Conservation (phyloP, 2,888 invertebrate genomes). For the Lycaena phlaeas region DNA sequence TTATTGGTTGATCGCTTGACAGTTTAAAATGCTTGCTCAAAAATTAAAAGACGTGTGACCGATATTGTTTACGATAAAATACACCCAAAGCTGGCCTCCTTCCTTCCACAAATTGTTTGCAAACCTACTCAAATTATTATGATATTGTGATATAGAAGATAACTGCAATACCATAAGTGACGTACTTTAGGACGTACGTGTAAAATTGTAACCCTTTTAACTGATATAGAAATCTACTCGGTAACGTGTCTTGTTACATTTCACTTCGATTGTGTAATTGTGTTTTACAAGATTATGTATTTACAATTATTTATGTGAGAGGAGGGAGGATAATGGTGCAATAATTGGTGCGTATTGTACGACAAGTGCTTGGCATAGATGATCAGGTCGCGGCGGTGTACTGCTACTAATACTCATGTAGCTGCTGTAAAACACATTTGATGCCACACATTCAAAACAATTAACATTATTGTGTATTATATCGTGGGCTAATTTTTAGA, state of each 20-base stretch:
- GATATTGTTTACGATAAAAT: slow-evolving; percentile 36
- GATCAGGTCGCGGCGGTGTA: slow-evolving; percentile 4
- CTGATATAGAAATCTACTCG: background rate
- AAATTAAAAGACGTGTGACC: slow-evolving; percentile 40
- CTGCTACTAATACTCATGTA: too few relatives aligned
- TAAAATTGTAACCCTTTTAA: too few relatives aligned
- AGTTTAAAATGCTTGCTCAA: slow-evolving; percentile 57
- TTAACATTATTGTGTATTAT: too few relatives aligned
- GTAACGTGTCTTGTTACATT: slow-evolving; percentile 1
- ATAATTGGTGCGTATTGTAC: slow-evolving; percentile 20
- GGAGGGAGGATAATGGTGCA: slow-evolving; percentile 28
- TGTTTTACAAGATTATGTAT: slow-evolving; percentile 20
- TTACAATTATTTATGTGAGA: slow-evolving; percentile 10
- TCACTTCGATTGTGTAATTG: slow-evolving; percentile 13
- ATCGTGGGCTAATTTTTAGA: too few relatives aligned
- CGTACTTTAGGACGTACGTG: too few relatives aligned
- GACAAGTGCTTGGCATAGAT: slow-evolving; percentile 22
- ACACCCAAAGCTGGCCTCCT: slow-evolving; percentile 79
- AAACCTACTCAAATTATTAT: slow-evolving; percentile 63
- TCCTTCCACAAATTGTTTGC: slow-evolving; percentile 90
- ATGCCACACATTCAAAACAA: too few relatives aligned
- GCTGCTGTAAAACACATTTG: too few relatives aligned
- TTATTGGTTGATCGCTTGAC: slow-evolving; percentile 65
- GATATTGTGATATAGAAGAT: slow-evolving; percentile 22
- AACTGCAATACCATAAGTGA: too few relatives aligned